phyloP scores from a whole-genome alignment of 2,113 vertebrate genomes.

The Ascaphus truei region DNA sequence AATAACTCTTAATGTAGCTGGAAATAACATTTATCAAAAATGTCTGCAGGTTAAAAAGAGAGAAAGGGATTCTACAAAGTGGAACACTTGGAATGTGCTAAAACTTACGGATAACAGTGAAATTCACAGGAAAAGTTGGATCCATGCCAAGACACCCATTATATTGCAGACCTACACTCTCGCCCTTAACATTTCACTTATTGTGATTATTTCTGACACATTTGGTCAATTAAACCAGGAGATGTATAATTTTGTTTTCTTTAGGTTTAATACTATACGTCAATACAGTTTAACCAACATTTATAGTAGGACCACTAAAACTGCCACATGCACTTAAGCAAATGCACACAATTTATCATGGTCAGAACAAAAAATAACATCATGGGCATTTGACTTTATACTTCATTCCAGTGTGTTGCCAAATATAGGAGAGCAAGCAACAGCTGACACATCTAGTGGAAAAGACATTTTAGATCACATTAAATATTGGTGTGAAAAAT shows the following conservation, averaged over 20 bases:
- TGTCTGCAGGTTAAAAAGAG: neutral
- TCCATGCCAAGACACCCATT: conserved; percentile 82
- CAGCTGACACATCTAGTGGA: conserved; percentile 79
- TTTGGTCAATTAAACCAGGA: conserved; percentile 80
- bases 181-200: conserved; percentile 70
- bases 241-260: conserved; percentile 83
- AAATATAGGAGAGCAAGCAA: conserved; percentile 86
- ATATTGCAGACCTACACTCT: conserved; percentile 66
- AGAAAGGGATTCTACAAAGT: conserved; percentile 11
- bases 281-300: conserved; percentile 81
- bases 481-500: conserved; percentile 84
- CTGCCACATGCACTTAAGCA: conserved; percentile 82
- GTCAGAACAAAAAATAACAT: conserved; percentile 73
- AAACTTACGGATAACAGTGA: conserved; percentile 62
- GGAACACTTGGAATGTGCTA: conserved; percentile 38
- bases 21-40: conserved; percentile 6
- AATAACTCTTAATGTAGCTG: neutral
- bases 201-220: conserved; percentile 81
- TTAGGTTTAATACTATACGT: conserved; percentile 78
- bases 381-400: conserved; percentile 64
- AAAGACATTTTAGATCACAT: conserved; percentile 78
- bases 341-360: conserved; percentile 81
- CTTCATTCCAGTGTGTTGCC: conserved; percentile 71
- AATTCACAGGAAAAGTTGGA: conserved; percentile 70
- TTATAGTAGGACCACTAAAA: conserved; percentile 87